Percentiles rank a stretch among this genome's conserved stretches.
phyloP scores from a whole-genome alignment of 64 coral and sea anemone genomes.

The Porites lutea region DNA sequence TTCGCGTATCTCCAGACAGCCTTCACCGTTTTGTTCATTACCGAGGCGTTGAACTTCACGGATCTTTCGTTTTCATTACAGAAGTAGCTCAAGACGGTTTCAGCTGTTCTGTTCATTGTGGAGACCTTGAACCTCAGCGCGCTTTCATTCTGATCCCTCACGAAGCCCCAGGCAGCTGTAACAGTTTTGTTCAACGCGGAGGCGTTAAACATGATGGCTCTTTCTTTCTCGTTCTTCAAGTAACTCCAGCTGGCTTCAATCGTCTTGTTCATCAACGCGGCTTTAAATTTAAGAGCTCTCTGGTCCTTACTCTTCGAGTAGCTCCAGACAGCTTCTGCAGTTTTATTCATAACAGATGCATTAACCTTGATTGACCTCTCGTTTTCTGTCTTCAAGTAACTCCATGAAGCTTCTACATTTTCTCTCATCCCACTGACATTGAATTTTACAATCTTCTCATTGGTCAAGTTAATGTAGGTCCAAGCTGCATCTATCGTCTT shows the following conservation, averaged over 20 bases:
- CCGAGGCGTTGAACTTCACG: conserved; percentile 67
- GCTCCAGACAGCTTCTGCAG: conserved; percentile 54
- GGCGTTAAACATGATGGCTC: conserved; percentile 56
- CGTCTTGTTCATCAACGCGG: conserved; percentile 72
- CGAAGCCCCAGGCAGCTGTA: conserved; percentile 26
- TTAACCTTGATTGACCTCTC: conserved; percentile 74
- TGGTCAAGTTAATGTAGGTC: conserved; percentile 67
- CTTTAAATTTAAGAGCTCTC: conserved; percentile 77
- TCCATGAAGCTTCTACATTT: conserved; percentile 69
- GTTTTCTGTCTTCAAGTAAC: conserved; percentile 55
- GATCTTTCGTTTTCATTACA: conserved; percentile 47
- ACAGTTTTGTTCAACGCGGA: conserved; percentile 68
- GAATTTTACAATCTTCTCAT: conserved; percentile 73
- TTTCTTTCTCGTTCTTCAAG: conserved; percentile 35
- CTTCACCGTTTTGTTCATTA: conserved; percentile 57
- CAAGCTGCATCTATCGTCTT: conserved; percentile 65
- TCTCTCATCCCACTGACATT: conserved; percentile 69
- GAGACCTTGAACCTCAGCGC: conserved; percentile 73
- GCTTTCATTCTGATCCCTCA: conserved; percentile 48
- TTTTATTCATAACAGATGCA: conserved; percentile 67
- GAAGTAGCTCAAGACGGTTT: conserved; percentile 52
- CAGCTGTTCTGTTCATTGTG: conserved; percentile 59
- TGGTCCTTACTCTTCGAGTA: conserved; percentile 63
- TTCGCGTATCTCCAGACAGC: conserved; percentile 59
- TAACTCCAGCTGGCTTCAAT: conserved; percentile 29